phyloP scores from a whole-genome alignment of 2,113 vertebrate species.

The Chionomys nivalis region DNA sequence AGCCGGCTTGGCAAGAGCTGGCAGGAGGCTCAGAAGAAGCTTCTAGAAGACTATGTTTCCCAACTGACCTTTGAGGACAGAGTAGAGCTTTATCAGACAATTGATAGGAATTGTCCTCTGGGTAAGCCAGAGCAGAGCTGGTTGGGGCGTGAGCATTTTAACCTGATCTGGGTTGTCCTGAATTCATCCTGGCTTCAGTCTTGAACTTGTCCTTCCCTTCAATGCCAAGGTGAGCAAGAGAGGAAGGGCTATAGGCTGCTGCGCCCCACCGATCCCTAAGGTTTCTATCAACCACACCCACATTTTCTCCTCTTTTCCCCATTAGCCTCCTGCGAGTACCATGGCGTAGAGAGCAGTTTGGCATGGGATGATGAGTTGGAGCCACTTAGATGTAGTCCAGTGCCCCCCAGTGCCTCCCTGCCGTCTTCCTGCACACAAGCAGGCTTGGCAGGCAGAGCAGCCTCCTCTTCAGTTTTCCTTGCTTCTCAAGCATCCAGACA shows the following conservation, averaged over 20 bases:
- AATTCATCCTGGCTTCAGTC: neutral
- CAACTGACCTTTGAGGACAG: neutral
- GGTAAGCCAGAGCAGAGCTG: neutral
- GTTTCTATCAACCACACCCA: neutral
- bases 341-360: neutral
- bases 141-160: neutral
- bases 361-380: too few species aligned
- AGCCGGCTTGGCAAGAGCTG: neutral
- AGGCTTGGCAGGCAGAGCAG: neutral
- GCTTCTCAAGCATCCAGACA: neutral
- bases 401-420: neutral
- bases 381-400: neutral
- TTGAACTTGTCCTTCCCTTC: neutral
- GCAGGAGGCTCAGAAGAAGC: neutral
- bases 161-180: neutral
- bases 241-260: neutral
- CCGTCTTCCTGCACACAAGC: neutral
- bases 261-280: neutral
- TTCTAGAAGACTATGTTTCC: neutral
- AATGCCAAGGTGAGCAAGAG: neutral
- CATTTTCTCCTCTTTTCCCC: neutral
- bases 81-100: neutral
- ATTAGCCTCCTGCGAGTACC: neutral
- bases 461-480: neutral
- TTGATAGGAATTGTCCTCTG: neutral